phyloP scores from a whole-genome alignment of 53 echinoderm and acorn worm species.

The Temnopleurus reevesii region DNA sequence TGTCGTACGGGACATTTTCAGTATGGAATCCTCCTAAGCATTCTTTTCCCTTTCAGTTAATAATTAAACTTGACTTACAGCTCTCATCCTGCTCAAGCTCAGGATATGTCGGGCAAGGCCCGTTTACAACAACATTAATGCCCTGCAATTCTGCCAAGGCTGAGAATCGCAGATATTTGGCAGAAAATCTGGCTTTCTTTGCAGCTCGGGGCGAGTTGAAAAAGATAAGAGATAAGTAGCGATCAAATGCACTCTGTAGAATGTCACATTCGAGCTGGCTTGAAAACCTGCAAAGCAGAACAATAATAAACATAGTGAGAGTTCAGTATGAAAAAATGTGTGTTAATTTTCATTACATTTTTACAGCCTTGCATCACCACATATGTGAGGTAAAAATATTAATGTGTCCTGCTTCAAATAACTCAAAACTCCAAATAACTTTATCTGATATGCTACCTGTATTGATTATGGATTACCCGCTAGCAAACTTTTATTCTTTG shows the following conservation, averaged over 20 bases:
- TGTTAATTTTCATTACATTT: background rate
- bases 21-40: background rate
- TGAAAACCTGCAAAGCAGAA: conserved; percentile 42
- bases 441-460: background rate
- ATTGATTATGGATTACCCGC: background rate
- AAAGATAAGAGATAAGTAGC: conserved; percentile 81
- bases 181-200: background rate
- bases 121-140: conserved; percentile 54
- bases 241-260: conserved; percentile 76
- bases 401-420: background rate
- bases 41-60: background rate
- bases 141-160: background rate
- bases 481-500: no score
- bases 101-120: conserved; percentile 61
- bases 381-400: no score
- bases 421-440: background rate
- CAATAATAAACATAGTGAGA: background rate
- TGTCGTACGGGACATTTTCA: background rate
- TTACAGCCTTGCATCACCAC: no score
- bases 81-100: conserved; percentile 66
- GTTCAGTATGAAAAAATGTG: background rate
- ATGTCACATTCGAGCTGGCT: conserved; percentile 60
- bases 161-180: background rate
- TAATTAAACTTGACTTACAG: conserved; percentile 54
- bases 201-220: conserved; percentile 34